Conservation (phyloP, 2,113 vertebrate genomes). For the Mystacornis crossleyi region DNA sequence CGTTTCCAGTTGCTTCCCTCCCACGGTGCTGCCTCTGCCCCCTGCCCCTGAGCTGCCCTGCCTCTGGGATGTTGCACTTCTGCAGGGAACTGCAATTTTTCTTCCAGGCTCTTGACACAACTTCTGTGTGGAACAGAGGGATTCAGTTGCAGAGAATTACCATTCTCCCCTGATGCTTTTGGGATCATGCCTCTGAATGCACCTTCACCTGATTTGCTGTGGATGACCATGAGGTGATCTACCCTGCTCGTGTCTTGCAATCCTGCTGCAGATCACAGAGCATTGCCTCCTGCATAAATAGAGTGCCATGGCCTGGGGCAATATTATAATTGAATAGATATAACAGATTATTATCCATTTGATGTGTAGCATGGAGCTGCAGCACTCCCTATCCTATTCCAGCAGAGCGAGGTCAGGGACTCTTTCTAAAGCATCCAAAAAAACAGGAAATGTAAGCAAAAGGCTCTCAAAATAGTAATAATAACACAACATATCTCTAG, state of each 20-base stretch:
- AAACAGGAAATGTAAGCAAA: conserved; percentile 22
- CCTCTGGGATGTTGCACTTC: background rate
- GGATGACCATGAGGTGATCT: background rate
- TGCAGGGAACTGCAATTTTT: background rate
- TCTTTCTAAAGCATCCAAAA: background rate
- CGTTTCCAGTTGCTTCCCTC: background rate
- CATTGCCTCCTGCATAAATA: conserved; percentile 2
- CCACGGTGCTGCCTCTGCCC: fast-evolving
- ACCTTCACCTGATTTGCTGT: background rate
- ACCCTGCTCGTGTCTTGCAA: background rate
- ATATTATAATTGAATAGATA: conserved; percentile 61
- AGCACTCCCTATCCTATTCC: background rate
- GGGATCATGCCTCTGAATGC: background rate
- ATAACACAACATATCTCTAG: conserved; percentile 52
- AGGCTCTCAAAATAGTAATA: conserved; percentile 38
- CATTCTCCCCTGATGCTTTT: background rate
- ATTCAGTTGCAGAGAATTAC: background rate
- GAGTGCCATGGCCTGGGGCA: conserved; percentile 1
- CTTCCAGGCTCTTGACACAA: background rate
- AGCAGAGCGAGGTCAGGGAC: background rate
- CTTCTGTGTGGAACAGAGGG: background rate
- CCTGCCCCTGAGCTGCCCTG: background rate
- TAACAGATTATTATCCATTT: conserved; percentile 26
- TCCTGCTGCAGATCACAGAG: conserved; percentile 20
- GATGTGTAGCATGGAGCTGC: background rate